Evolutionary conservation across 2,797 vertebrate species (phyloP).

Genomic region (Astyanax mexicanus): DNA sequence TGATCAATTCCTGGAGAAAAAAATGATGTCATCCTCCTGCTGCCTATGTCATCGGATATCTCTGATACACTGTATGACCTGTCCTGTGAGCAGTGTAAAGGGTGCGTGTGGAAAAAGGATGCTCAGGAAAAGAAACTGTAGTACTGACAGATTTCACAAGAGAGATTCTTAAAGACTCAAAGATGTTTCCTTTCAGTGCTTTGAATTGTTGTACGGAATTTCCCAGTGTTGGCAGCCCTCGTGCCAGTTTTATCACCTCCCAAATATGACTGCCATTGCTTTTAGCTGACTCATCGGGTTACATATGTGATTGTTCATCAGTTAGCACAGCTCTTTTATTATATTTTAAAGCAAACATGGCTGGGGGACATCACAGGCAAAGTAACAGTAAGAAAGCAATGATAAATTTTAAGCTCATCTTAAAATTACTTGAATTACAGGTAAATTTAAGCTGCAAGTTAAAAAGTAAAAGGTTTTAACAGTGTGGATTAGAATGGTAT

Average conservation of each 20-base stretch:
- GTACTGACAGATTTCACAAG: neutral
- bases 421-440: no score
- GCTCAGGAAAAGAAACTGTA: neutral
- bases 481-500: no score
- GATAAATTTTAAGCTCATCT: no score
- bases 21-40: conserved; percentile 58
- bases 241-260: neutral
- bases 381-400: no score
- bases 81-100: neutral
- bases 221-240: neutral
- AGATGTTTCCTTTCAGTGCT: neutral
- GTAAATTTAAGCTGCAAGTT: no score
- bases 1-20: conserved; percentile 33
- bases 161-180: neutral
- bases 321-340: neutral
- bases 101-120: conserved; percentile 4
- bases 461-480: no score
- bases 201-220: neutral
- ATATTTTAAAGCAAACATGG: neutral
- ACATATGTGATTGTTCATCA: neutral
- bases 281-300: neutral
- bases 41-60: conserved; percentile 56
- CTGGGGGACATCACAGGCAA: neutral
- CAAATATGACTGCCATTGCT: neutral
- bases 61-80: conserved; percentile 56